phyloP scores from a whole-genome alignment of 2,113 vertebrate genomes.

The Ellobius talpinus region DNA sequence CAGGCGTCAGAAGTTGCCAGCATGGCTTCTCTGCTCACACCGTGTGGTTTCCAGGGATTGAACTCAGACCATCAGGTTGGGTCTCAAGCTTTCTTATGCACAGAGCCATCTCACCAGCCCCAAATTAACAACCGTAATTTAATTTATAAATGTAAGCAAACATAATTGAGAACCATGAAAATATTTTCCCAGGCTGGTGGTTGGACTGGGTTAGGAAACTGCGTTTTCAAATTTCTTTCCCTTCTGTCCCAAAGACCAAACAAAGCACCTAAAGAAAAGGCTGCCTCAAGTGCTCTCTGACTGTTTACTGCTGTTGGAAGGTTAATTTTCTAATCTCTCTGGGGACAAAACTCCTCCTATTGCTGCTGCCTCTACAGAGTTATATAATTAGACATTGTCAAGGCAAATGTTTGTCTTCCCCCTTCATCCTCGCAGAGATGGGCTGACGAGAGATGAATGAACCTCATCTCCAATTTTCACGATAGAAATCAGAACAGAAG shows the following conservation, averaged over 20 bases:
- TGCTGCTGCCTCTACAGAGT: background rate
- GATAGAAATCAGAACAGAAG: background rate
- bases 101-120: background rate
- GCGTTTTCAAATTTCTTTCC: background rate
- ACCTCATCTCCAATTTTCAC: background rate
- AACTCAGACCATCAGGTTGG: background rate
- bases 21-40: background rate
- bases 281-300: background rate
- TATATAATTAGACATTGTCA: background rate
- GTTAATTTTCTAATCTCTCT: conserved; percentile 34
- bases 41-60: background rate
- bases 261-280: background rate
- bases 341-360: background rate
- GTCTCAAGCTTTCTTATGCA: background rate
- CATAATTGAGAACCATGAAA: background rate
- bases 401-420: background rate
- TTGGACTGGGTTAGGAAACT: background rate
- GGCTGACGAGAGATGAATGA: background rate
- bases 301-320: background rate
- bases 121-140: background rate
- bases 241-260: background rate
- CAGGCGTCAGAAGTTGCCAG: background rate
- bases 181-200: background rate
- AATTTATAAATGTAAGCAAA: conserved; percentile 42
- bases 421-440: background rate